phyloP scores from a whole-genome alignment of 2,797 vertebrate genomes.

The Eremophila alpestris region DNA sequence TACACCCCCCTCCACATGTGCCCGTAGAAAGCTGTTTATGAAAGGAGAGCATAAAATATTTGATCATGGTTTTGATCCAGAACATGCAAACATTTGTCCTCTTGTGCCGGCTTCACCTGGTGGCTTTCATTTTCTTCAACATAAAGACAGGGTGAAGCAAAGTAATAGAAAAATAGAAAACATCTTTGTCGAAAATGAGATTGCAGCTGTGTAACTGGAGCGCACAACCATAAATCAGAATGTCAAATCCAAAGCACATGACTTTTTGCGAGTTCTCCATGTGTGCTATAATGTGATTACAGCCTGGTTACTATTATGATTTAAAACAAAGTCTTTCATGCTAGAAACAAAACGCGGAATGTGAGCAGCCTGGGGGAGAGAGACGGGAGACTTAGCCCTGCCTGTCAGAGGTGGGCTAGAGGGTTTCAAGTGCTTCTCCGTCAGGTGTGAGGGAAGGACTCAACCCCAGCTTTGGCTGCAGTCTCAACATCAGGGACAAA shows the following conservation, averaged over 20 bases:
- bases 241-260: constrained; percentile 98
- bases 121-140: constrained; percentile 80
- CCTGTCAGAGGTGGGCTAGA: constrained; percentile 73
- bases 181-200: constrained; percentile 85
- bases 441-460: constrained; percentile 76
- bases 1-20: constrained; percentile 64
- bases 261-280: constrained; percentile 94
- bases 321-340: constrained; percentile 96
- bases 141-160: constrained; percentile 80
- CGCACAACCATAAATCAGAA: constrained; percentile 84
- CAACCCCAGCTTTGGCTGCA: constrained; percentile 64
- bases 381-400: constrained; percentile 66
- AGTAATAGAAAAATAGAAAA: constrained; percentile 85
- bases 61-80: constrained; percentile 75
- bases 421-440: constrained; percentile 68
- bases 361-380: constrained; percentile 79
- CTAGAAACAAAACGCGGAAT: constrained; percentile 87
- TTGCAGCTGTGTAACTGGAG: constrained; percentile 94
- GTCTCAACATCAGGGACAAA: constrained; percentile 75
- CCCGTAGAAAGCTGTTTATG: constrained; percentile 68
- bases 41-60: constrained; percentile 68
- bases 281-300: constrained; percentile 97
- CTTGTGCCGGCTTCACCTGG: constrained; percentile 77
- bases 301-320: constrained; percentile 98
- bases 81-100: constrained; percentile 80